Base-by-base conservation (phyloP, 1,140 invertebrate genomes). In the Metopolophium dirhodum region DNA sequence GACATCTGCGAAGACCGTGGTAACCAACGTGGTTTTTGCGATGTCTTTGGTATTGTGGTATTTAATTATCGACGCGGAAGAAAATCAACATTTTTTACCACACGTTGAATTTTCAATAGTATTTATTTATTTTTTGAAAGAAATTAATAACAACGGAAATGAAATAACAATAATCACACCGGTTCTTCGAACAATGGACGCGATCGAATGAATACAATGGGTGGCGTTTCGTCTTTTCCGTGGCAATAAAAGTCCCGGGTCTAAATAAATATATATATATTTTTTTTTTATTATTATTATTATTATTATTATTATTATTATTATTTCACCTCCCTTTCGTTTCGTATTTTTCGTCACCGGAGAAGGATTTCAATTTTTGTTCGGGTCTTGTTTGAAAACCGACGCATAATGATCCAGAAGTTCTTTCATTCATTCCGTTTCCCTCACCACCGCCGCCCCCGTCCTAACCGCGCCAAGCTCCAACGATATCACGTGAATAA, bases 301-400 rank as follows among this genome's bases (percentile, higher is more conserved):
- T 88, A 88, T 54, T 54, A 23, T 23, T 54, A 51, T 82, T 37
- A 22, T 83, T 35, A 35, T 86, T 86, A 14, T n/a, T 88, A 51
- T 49, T 88, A 51, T 88, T 51, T 88, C 30, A 6, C 18, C 26
- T 88, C 47, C 20, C 14, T 51, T 51, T 88, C 26, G 8, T 35
- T 88, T 35, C 1, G 22, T 49, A 49, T 87, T 22, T 37, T 47
- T 35, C 47, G 2, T 49, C 35, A n/a, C 49, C 87, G 7, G 26
- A 89, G 49, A 54, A 89, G 49, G n/a, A 23, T 37, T 89, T 89
- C 2, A 54, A n/a, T 88, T 88, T 88, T 89, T 89, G 37, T 87
- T n/a, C 1, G 30, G 26, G 2, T n/a, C 30, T 87, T 87, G 45
- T 87, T 87, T 87, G n/a, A 49, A 49, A 49, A n/a, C 41, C 9